These are phyloP conservation scores for Nineta flava DNA, from an alignment of 2,888 invertebrate genomes.

Conservation along the genomic window DNA sequence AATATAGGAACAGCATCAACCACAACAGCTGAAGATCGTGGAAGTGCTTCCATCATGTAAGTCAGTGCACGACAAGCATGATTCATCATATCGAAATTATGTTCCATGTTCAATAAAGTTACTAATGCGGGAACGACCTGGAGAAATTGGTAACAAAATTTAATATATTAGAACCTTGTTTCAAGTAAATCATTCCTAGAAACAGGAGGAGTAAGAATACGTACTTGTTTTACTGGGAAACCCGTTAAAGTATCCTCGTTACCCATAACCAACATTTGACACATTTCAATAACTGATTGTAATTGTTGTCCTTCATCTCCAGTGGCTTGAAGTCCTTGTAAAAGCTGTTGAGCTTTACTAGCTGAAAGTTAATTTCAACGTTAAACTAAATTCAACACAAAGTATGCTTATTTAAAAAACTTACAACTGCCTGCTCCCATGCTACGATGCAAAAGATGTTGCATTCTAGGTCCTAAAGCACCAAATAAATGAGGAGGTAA, in stretches of 20 bases:
- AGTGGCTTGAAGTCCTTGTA: conserved; percentile 81
- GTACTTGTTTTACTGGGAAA: conserved; percentile 83
- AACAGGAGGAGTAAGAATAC: neutral
- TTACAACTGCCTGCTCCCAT: conserved; percentile 74
- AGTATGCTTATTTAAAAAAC: conserved; percentile 14
- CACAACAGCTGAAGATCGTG: conserved; percentile 88
- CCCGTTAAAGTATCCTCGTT: conserved; percentile 96
- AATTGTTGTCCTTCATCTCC: conserved; percentile 93
- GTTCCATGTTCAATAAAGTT: conserved; percentile 83
- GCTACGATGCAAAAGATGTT: conserved; percentile 84
- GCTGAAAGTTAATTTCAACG: conserved; percentile 28
- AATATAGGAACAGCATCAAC: conserved; percentile 96
- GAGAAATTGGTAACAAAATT: neutral
- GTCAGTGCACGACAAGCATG: conserved; percentile 96
- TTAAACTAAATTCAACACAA: conserved; percentile 7
- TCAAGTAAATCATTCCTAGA: neutral
- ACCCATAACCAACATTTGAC: conserved; percentile 96
- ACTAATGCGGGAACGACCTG: conserved; percentile 85
- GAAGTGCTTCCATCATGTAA: conserved; percentile 98
- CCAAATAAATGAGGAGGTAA: conserved; percentile 94
- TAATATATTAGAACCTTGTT: neutral
- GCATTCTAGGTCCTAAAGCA: conserved; percentile 90
- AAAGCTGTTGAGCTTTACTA: conserved; percentile 83
- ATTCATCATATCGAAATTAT: conserved; percentile 99
- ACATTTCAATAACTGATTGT: conserved; percentile 96